Percentiles rank a stretch among this genome's conserved stretches.
Conservation (phyloP, 2,888 invertebrate genomes). For the Lasius fuliginosus region DNA sequence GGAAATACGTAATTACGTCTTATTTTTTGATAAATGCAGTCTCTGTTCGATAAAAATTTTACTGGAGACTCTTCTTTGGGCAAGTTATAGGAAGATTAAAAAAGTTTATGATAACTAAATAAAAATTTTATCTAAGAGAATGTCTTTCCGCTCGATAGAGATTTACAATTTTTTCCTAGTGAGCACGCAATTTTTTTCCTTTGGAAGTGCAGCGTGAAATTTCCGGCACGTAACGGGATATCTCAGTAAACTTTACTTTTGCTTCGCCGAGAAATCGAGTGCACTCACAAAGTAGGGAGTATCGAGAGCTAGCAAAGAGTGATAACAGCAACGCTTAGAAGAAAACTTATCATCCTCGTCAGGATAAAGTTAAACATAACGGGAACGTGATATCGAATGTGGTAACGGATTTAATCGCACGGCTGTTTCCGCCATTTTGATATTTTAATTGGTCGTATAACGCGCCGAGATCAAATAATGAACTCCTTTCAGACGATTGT, state of each 20-base stretch:
- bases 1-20: not conserved
- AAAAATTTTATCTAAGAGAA: slow-evolving; percentile 1
- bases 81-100: slow-evolving; percentile 19
- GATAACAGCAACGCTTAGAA: slow-evolving; percentile 18
- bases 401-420: not conserved
- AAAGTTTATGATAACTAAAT: not conserved
- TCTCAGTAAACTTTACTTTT: slow-evolving; percentile 32
- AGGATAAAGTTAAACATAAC: slow-evolving; percentile 14
- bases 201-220: not conserved
- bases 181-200: not conserved
- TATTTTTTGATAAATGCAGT: not conserved
- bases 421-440: not conserved
- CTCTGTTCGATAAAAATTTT: not conserved
- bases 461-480: slow-evolving; percentile 30
- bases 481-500: slow-evolving; percentile 26
- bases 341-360: slow-evolving; percentile 21
- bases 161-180: slow-evolving; percentile 32
- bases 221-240: slow-evolving; percentile 23
- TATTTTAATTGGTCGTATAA: not conserved
- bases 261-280: slow-evolving; percentile 18
- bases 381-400: not conserved
- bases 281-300: not conserved
- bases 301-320: slow-evolving; percentile 13
- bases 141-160: not conserved
- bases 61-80: not conserved